Evolutionary conservation across 2,113 vertebrate species (phyloP).

Genomic region (Guaruba guarouba): DNA sequence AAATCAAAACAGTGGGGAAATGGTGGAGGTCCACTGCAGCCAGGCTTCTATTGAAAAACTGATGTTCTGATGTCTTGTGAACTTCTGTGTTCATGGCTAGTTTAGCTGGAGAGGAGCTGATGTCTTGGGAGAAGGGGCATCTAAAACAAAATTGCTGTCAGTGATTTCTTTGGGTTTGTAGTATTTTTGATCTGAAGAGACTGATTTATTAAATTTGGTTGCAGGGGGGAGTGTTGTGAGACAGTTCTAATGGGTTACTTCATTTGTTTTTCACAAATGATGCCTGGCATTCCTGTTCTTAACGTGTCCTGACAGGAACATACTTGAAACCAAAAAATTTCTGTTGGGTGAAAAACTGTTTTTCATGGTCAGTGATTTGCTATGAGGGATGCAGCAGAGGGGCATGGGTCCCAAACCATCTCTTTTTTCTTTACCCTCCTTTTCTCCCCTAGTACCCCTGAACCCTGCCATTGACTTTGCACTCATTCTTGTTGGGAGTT

Average conservation of each 20-base stretch:
- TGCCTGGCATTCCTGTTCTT: neutral
- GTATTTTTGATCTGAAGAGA: neutral
- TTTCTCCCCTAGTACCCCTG: neutral
- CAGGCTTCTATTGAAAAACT: neutral
- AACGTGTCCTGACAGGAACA: neutral
- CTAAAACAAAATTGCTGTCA: neutral
- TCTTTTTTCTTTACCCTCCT: neutral
- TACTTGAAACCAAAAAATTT: neutral
- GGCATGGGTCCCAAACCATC: neutral
- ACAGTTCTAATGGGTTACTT: neutral
- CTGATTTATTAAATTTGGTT: neutral
- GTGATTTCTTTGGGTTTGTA: neutral
- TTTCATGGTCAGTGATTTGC: neutral
- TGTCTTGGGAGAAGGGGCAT: neutral
- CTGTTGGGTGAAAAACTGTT: neutral
- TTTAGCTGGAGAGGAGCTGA: neutral
- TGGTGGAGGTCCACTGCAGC: fast-evolving
- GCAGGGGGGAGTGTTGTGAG: neutral
- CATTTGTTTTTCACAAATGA: neutral
- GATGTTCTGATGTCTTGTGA: neutral
- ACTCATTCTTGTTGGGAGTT: neutral
- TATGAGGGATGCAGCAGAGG: neutral
- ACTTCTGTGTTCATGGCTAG: neutral
- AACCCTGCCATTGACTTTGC: neutral
- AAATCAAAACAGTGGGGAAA: neutral